Base-by-base conservation (phyloP, 2,797 vertebrate genomes). In the Eospalax fontanierii region DNA sequence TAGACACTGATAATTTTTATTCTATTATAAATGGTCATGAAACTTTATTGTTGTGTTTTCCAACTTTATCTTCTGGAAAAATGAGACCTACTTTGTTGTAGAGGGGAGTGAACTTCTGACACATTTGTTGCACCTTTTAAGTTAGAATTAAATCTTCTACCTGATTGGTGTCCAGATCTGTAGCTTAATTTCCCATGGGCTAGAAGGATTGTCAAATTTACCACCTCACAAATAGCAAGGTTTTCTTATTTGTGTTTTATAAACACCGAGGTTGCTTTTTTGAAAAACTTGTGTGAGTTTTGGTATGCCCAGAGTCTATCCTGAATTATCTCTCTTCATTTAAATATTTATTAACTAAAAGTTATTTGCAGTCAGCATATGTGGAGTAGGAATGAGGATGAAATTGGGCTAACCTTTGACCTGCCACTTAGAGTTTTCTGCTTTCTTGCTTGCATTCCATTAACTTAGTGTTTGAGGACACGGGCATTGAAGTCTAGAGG, bases 381-480 rank as follows among this genome's bases (percentile, higher is more conserved):
- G 54, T 87, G 93, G 57, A 50, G 15, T 81, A 91, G 84, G 61
- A 65, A 84, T 78, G 40, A 91, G 38, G 78, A 35, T 73, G 94
- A 89, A 61, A 75, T 80, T 92, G 68, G 65, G 61, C 61, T 38
- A 94, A 11, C 81, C 78, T 87, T 88, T 87, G 76, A 81, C 38
- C 46, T 78, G 22, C 46, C 43, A 79, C 73, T 85, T 86, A 63
- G 46, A 89, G 73, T 92, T 87, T 85, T 85, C 57, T 28, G 85
- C 2, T 57, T 74, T 92, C 68, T 91, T 91, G 81, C 73, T 94
- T 96, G 90, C 66, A 89, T 70, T 87, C 35, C 16, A 88, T 94
- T 95, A 75, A 30, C 50, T 88, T 87, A 90, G 85, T 92, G 76
- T 90, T 87, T 96, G 57, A 63, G 59, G 78, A 83, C 63, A 92